Evolutionary conservation across 2,888 invertebrate genomes (phyloP), one percentile per base, ranked within the genome.

Genomic region (Hofmannophila pseudospretella): DNA sequence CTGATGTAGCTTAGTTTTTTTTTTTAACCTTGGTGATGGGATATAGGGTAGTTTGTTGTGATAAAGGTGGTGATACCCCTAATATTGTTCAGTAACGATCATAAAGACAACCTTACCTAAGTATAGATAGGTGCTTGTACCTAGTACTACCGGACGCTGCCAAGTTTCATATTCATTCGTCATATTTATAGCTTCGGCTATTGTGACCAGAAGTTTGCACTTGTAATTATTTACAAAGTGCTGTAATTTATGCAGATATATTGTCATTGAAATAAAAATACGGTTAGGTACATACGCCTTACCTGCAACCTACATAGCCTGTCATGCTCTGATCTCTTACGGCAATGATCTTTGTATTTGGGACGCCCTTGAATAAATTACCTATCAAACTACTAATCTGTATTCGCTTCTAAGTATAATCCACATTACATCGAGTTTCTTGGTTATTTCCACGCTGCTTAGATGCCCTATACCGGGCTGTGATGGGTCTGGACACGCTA

Each of bases 401-500:
- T 9, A 29, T 7, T 13, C 32, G 36, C 32, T 12, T 34, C 12
- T 27, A n/a, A 13, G 38, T 19, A 46, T 47, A 38, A 53, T 45
- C 36, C 40, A 46, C 51, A n/a, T 63, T 61, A 67, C 72, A 72
- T 67, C 66, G 55, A 71, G 74, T 72, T 67, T 69, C 54, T 81
- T 79, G 73, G 59, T 76, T 71, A 80, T 82, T 89, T 89, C 75
- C 89, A 90, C 88, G 90, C 90, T 82, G 87, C 87, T 80, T 91
- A 95, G 95, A 91, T 96, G 96, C 89, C 96, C 96, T 65, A 96
- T 96, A 80, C 96, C 96, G 76, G 96, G 96, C 72, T 98, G 98
- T 89, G 98, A 98, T 86, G 98, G 98, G 66, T 96, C 97, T 65
- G 98, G 98, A 79, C 98, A 98, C 88, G 96, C 98, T 65, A 98